phyloP scores from a whole-genome alignment of 2,113 vertebrate species.

The Pangasianodon hypophthalmus region DNA sequence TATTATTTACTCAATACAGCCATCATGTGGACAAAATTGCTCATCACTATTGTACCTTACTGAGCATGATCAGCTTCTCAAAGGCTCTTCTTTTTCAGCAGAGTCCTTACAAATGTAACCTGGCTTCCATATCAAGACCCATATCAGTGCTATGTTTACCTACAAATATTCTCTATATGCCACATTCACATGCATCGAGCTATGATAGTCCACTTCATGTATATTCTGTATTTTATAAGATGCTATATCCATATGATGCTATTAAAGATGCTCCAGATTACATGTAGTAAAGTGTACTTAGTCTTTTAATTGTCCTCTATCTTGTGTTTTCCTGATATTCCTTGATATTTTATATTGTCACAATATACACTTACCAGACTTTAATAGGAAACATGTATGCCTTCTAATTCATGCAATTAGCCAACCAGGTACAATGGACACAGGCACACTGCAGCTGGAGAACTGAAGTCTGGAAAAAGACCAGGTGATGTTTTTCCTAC shows the following conservation, averaged over 20 bases:
- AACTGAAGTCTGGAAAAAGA: background rate
- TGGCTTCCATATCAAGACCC: background rate
- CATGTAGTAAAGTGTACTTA: background rate
- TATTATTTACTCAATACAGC: slow-evolving; percentile 14
- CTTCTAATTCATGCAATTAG: background rate
- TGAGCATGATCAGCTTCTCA: background rate
- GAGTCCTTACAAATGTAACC: background rate
- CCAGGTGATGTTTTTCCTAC: background rate
- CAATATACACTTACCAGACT: background rate
- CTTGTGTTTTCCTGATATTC: background rate
- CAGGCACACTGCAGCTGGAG: background rate
- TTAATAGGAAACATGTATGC: background rate
- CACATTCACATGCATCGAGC: background rate
- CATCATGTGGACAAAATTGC: slow-evolving; percentile 27
- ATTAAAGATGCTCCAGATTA: background rate
- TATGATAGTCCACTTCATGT: background rate
- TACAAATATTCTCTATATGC: background rate
- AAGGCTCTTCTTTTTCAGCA: background rate
- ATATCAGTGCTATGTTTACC: background rate
- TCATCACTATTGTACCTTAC: background rate
- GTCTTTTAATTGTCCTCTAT: background rate
- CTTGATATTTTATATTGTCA: background rate
- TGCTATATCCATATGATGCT: background rate
- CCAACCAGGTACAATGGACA: background rate
- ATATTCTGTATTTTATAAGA: background rate